Conservation (phyloP, 2,888 invertebrate genomes). For the Cordilura impudica region DNA sequence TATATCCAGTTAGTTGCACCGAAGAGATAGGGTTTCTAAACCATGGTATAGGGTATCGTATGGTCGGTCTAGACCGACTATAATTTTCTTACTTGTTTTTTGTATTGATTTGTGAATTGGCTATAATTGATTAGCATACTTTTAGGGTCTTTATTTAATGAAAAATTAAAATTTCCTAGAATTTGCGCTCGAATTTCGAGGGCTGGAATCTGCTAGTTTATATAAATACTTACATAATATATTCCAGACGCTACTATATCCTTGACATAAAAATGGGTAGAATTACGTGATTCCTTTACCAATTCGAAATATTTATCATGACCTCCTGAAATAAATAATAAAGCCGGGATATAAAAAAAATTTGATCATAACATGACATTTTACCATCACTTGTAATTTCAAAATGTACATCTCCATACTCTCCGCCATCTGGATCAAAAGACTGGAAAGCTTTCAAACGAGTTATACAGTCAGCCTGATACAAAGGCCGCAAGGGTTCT, state of each 20-base stretch:
- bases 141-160: too few relatives aligned
- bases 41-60: too few relatives aligned
- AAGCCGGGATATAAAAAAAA: background rate
- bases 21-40: too few relatives aligned
- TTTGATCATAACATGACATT: background rate
- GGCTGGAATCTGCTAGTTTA: too few relatives aligned
- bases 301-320: constrained; percentile 66
- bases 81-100: too few relatives aligned
- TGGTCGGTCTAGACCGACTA: too few relatives aligned
- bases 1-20: too few relatives aligned
- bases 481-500: constrained; percentile 63
- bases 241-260: constrained; percentile 54
- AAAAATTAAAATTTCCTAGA: too few relatives aligned
- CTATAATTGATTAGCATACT: too few relatives aligned
- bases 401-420: constrained; percentile 80
- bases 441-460: constrained; percentile 78
- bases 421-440: constrained; percentile 80
- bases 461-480: constrained; percentile 73
- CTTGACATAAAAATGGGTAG: constrained; percentile 62
- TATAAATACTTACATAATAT: constrained; percentile 63
- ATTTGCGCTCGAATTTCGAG: too few relatives aligned
- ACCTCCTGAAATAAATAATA: constrained; percentile 54
- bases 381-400: constrained; percentile 69
- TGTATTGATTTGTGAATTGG: too few relatives aligned
- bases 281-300: constrained; percentile 61